Base-by-base conservation (phyloP, 2,888 invertebrate species). In the Stenotaenia linearis region DNA sequence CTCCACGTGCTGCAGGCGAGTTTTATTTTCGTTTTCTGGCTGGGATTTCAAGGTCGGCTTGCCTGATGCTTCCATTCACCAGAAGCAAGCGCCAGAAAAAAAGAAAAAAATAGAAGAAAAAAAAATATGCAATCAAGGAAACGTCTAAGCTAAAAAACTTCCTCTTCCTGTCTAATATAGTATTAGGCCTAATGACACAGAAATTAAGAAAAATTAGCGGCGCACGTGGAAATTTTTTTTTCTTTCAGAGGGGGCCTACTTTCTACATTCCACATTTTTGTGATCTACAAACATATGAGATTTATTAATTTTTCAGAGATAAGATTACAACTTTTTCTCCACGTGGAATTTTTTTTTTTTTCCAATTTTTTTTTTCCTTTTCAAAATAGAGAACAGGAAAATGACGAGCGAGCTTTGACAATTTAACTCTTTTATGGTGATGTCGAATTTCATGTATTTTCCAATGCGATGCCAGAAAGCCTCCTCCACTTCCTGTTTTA, bases 21-120 rank as follows among this genome's bases (percentile, higher is more conserved):
- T 61, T 61, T 61, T 61, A 61, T 61, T 61, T 61, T 61, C 61
- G 61, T 61, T 61, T 45, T 21, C 61, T 61, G 61, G 61, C 61
- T 61, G 61, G 23, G 61, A 61, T 23, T 23, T 61, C 61, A 61
- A 61, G 61, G 61, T 23, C 61, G 61, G 23, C 23, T 45, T 61
- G 23, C 61, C 61, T 61, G 61, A 61, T 25, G 61, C 61, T 23
- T 61, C 61, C 61, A 61, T 61, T 61, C 61, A 61, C 61, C 61
- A 61, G 23, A 61, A 61, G 23, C 61, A 61, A 61, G 61, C 61
- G 61, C 61, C 61, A 61, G 23, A 61, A 12, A 23, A 61, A 61
- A 23, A 61, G 23, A 61, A 23, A 61, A 61, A 61, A 61, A 23
- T 21, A 23, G 15, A 61, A 25, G 23, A 61, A 25, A 61, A 61